These are phyloP conservation scores for Drosophila varians DNA, from an alignment of 1,140 invertebrate species.

Conservation along the genomic window DNA sequence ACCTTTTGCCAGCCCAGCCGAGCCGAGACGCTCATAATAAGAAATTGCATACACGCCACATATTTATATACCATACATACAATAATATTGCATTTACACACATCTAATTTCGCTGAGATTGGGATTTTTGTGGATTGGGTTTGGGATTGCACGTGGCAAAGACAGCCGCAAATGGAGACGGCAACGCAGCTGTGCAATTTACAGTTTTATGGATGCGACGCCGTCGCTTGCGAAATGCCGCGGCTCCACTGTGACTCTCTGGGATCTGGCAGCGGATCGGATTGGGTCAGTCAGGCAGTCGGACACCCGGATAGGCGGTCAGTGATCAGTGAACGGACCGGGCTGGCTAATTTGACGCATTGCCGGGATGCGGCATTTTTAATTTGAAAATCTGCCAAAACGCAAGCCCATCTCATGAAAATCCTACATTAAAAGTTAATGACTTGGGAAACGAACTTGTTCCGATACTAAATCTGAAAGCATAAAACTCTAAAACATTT, in stretches of 20 bases:
- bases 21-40: conserved; percentile 63
- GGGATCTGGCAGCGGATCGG: conserved; percentile 45
- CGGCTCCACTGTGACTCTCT: conserved; percentile 8
- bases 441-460: conserved; percentile 71
- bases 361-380: conserved; percentile 44
- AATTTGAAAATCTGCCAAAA: conserved; percentile 23
- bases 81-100: conserved; percentile 40
- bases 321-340: conserved; percentile 10
- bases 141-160: conserved; percentile 69
- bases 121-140: conserved; percentile 18
- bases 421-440: conserved; percentile 30
- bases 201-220: conserved; percentile 72
- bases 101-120: conserved; percentile 49
- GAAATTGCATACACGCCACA: conserved; percentile 57
- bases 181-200: conserved; percentile 76
- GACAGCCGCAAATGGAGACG: conserved; percentile 40
- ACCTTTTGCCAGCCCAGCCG: conserved; percentile 42
- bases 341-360: conserved; percentile 54
- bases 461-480: background rate
- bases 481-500: background rate
- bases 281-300: conserved; percentile 42
- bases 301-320: conserved; percentile 27
- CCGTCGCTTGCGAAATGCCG: conserved; percentile 53
- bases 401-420: conserved; percentile 5
- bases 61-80: conserved; percentile 23